Evolutionary conservation across 2,888 invertebrate genomes (phyloP).

Genomic region (Drosophila silvestris): DNA sequence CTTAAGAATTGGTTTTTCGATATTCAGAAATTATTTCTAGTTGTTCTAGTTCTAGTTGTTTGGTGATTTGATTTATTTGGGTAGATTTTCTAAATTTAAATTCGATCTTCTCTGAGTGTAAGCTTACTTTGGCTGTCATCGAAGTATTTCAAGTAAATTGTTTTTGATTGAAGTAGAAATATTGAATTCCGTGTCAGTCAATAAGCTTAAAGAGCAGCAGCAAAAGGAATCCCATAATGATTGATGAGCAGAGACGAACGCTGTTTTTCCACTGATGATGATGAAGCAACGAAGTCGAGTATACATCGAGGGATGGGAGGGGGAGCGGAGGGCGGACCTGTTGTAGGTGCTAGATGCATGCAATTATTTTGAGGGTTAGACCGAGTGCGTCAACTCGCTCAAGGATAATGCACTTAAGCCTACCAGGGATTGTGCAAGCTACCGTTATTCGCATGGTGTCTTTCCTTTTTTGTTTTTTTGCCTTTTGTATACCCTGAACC

Average conservation of each 20-base stretch:
- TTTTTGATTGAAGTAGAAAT: conserved; percentile 31
- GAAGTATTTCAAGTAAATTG: conserved; percentile 16
- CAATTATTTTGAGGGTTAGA: conserved; percentile 52
- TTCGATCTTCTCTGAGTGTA: background rate
- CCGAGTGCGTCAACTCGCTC: conserved; percentile 37
- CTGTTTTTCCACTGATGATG: background rate
- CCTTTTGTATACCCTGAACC: background rate
- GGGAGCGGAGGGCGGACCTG: background rate
- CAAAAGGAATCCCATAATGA: conserved; percentile 32
- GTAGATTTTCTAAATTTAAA: background rate
- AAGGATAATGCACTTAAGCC: conserved; percentile 65
- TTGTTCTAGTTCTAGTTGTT: background rate
- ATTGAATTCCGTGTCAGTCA: conserved; percentile 33
- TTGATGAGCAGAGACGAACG: conserved; percentile 31
- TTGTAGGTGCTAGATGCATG: conserved; percentile 25
- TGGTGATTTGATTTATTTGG: background rate
- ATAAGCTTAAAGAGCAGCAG: background rate
- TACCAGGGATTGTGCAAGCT: conserved; percentile 24
- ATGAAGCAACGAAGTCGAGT: conserved; percentile 32
- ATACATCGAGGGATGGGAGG: background rate
- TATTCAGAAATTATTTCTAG: background rate
- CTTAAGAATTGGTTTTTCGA: background rate
- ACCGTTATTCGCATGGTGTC: conserved; percentile 27
- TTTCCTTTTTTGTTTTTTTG: background rate
- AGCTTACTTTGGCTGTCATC: background rate